These are phyloP conservation scores for Murina feae DNA, from an alignment of 2,113 vertebrate species.

Conservation along the genomic window DNA sequence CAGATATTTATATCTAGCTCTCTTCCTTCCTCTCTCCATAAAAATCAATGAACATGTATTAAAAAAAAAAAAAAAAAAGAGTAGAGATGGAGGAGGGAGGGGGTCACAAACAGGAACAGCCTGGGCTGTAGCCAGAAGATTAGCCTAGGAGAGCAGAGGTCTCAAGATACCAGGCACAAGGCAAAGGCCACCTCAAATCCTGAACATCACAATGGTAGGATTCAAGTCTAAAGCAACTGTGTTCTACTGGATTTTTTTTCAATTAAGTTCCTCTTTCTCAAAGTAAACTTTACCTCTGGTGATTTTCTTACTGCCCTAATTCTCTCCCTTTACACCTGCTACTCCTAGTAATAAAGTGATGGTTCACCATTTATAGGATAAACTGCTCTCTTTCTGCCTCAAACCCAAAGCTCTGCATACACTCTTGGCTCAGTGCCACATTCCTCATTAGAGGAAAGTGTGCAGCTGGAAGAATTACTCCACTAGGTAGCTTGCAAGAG, in stretches of 20 bases:
- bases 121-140: background rate
- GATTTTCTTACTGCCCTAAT: slow-evolving; percentile 5
- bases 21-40: too few relatives aligned
- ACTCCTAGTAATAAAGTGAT: background rate
- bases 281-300: background rate
- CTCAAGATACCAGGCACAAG: background rate
- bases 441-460: background rate
- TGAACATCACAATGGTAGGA: background rate
- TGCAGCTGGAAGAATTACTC: background rate
- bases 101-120: background rate
- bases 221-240: background rate
- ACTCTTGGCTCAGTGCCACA: background rate
- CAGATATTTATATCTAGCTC: too few relatives aligned
- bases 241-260: background rate
- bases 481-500: background rate
- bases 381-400: background rate
- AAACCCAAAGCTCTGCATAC: background rate
- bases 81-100: too few relatives aligned
- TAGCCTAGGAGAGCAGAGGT: background rate
- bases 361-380: slow-evolving; percentile 27
- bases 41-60: too few relatives aligned
- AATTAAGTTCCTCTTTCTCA: background rate
- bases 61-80: too few relatives aligned
- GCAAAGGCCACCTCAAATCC: background rate
- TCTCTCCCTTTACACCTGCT: background rate